Base-by-base conservation (phyloP, 2,888 invertebrate species). In the Aquatica leii region DNA sequence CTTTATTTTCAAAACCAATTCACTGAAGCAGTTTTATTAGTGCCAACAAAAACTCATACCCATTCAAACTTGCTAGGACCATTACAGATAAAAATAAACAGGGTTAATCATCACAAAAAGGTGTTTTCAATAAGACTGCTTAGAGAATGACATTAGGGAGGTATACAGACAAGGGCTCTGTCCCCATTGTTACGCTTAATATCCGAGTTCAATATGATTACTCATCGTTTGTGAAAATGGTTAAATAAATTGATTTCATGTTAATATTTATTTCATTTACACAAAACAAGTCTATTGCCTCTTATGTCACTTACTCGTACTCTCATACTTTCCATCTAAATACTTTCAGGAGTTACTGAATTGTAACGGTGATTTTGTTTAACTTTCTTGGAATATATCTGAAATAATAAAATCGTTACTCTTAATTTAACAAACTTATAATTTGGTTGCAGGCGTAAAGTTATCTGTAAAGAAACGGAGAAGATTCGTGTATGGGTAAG, bases 181-280 rank as follows among this genome's bases (percentile, higher is more conserved):
- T 59, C 69, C 69, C 73, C 73, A 75, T 76, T 78, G 78, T 80
- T 80, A 80, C 78, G 79, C 80, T 80, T 80, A 79, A 76, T 76
- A 79, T 77, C 77, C 77, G 76, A 78, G 77, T 80, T 78, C 77
- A 77, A 80, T 77, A 76, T 76, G 73, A 79, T 77, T 80, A 80
- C 78, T 80, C 80, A 80, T 80, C 76, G 75, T 78, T 80, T 80
- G 79, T 78, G 77, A 79, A 79, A 78, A 76, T 78, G 76, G 60
- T 78, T 77, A 76, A 60, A 75, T 76, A 76, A 77, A 78, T 69
- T 77, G 78, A 79, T 78, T 81, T 77, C 80, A 78, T 80, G 79
- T 80, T 80, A 79, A 75, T 78, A 74, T 24, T 34, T 9, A 8
- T 17, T 21, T 43, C 24, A 24, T 24, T 24, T 24, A 4, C 24